Conservation (phyloP, 2,113 vertebrate genomes). For the Ageneiosus marmoratus region DNA sequence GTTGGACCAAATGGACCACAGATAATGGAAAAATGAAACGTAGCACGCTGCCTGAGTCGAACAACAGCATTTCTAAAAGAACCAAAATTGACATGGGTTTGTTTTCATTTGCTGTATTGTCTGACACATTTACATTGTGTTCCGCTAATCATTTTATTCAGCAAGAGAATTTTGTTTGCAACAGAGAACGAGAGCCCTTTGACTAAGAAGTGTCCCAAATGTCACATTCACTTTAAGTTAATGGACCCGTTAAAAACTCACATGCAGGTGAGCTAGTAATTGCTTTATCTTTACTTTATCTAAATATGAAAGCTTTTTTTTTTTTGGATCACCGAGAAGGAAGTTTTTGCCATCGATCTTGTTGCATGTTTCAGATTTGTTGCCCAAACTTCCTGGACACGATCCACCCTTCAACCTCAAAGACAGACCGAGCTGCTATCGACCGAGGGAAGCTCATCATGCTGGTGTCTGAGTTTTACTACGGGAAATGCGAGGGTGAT, state of each 20-base stretch:
- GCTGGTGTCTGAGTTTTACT: slow-evolving; percentile 97
- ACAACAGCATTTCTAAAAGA: slow-evolving; percentile 69
- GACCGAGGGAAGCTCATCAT: slow-evolving; percentile 93
- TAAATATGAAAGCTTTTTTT: background rate
- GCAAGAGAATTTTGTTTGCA: slow-evolving; percentile 46
- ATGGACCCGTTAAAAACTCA: slow-evolving; percentile 84
- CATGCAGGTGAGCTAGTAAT: slow-evolving; percentile 77
- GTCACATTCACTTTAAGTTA: slow-evolving; percentile 85
- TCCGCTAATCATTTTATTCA: background rate
- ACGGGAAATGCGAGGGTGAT: slow-evolving; percentile 88
- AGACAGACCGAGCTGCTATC: slow-evolving; percentile 60
- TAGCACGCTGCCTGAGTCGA: slow-evolving; percentile 62
- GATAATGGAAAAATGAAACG: slow-evolving; percentile 70
- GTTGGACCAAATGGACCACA: slow-evolving; percentile 44
- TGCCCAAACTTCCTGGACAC: slow-evolving; percentile 75
- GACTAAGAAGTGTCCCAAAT: slow-evolving; percentile 86
- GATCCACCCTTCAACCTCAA: slow-evolving; percentile 63
- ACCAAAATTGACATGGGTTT: slow-evolving; percentile 64
- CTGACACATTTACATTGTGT: background rate
- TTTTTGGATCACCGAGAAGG: background rate
- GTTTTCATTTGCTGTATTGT: background rate
- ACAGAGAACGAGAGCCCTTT: slow-evolving; percentile 82
- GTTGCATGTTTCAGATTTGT: slow-evolving; percentile 61
- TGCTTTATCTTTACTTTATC: background rate
- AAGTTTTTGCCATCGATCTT: background rate